Base-by-base conservation (phyloP, 2,888 invertebrate species). In the Tenthredo scrophulariae region DNA sequence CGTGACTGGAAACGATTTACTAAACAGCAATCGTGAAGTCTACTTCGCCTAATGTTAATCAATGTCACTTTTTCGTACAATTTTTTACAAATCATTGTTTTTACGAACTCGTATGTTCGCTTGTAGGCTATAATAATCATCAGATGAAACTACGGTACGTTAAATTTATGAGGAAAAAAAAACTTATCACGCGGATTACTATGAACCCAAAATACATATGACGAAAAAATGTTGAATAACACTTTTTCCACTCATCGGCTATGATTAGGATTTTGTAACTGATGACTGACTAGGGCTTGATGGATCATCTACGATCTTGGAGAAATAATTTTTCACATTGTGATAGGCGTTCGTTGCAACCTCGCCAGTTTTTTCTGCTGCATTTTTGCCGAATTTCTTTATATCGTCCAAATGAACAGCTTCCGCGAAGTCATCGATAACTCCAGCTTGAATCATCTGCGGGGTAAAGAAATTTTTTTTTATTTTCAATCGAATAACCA, bases 371-470 rank as follows among this genome's bases (percentile, higher is more conserved):
- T 83, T 83, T n/a, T 46, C 4, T 3, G 67, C 83, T 6, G 83
- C 83, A 22, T 83, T 29, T 13, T 67, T 46, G n/a, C 50, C 33
- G 46, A 67, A 83, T 10, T 83, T 33, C 67, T 83, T 83, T 10
- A 83, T 46, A n/a, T 83, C 46, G 0, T 83, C 70, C 29, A 29
- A 67, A 62, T 83, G 83, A 46, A 67, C 50, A 13, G 46, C 83
- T 18, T 70, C 70, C 9, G 29, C 43, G 5, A 83, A 50, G 33
- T 83, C 83, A 0, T 83, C 83, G 46, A 83, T 33, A n/a, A 83
- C 46, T 50, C 83, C 83, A 15, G 83, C 83, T 43, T 70, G 67
- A 43, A 83, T 83, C 83, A 83, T 83, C 83, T 83, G 83, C 15
- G 10, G 1, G 15, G 33, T 70, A 83, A 82, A 6, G n/a, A n/a